These are phyloP conservation scores for Paracyprichromis sp. DNA, from an alignment of 2,113 vertebrate species.

Conservation along the genomic window DNA sequence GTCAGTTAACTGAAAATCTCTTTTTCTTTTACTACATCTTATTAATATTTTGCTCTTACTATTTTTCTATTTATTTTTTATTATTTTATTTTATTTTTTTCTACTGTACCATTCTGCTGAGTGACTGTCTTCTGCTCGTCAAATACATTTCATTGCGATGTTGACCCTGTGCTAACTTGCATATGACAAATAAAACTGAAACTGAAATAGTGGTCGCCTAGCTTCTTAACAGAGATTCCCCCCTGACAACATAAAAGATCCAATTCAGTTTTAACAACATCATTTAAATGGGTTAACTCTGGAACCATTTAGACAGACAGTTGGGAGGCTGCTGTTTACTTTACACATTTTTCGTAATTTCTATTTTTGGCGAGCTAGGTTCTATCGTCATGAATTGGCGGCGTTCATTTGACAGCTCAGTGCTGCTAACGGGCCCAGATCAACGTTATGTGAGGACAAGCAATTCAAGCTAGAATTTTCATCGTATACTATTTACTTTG, in stretches of 20 bases:
- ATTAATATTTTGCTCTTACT: background rate
- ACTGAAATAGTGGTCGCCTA: background rate
- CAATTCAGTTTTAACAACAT: background rate
- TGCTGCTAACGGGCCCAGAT: background rate
- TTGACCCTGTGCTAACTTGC: background rate
- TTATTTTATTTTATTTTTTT: background rate
- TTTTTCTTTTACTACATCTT: background rate
- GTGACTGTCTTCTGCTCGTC: background rate
- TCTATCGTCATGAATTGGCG: background rate
- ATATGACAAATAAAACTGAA: background rate
- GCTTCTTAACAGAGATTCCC: background rate
- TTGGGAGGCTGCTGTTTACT: background rate
- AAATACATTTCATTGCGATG: background rate
- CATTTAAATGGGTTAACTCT: background rate
- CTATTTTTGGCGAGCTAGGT: background rate
- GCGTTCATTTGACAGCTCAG: constrained; percentile 4
- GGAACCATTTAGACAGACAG: rapidly evolving
- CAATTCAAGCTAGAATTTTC: background rate
- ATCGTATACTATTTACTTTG: rapidly evolving
- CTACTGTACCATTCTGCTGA: background rate
- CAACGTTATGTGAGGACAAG: background rate
- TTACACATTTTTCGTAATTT: background rate
- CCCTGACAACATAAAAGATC: background rate
- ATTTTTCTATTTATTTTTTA: background rate
- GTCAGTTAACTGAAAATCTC: background rate